Percentiles rank a stretch among this genome's conserved stretches.
Conservation (phyloP, 2,797 vertebrate genomes). For the Alca torda region DNA sequence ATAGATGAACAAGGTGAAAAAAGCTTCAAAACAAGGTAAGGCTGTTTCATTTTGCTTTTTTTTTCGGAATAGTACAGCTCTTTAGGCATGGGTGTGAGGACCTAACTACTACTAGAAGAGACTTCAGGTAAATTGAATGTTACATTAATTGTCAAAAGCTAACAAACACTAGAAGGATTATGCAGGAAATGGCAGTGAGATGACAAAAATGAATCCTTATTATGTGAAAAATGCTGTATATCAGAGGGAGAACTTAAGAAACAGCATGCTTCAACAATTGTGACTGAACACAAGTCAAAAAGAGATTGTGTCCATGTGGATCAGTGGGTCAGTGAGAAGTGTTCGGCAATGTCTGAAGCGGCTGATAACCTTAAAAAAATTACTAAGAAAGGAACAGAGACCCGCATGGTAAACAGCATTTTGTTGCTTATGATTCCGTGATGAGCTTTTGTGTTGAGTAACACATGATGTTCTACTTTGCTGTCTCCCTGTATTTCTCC, state of each 20-base stretch:
- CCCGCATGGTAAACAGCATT: fast-evolving
- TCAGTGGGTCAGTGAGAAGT: not conserved
- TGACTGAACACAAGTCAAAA: not conserved
- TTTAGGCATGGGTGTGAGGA: not conserved
- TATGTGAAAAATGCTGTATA: not conserved
- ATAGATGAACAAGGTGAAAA: not conserved
- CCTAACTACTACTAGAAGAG: not conserved
- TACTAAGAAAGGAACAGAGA: not conserved
- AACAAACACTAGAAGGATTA: not conserved
- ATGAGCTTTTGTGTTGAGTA: not conserved
- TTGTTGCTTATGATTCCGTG: not conserved
- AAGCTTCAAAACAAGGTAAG: not conserved
- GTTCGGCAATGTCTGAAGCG: not conserved
- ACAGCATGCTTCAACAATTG: fast-evolving
- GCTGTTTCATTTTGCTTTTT: not conserved
- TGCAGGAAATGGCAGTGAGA: not conserved
- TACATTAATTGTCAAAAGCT: not conserved
- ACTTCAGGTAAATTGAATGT: not conserved
- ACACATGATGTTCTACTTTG: not conserved
- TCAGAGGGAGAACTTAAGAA: not conserved
- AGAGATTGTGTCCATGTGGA: not conserved
- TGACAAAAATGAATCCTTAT: not conserved
- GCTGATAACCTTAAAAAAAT: not conserved
- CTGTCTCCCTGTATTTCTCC: not conserved
- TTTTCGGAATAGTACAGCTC: not conserved